These are phyloP conservation scores for Euproctis similis DNA, from an alignment of 2,888 invertebrate species.

Conservation along the genomic window DNA sequence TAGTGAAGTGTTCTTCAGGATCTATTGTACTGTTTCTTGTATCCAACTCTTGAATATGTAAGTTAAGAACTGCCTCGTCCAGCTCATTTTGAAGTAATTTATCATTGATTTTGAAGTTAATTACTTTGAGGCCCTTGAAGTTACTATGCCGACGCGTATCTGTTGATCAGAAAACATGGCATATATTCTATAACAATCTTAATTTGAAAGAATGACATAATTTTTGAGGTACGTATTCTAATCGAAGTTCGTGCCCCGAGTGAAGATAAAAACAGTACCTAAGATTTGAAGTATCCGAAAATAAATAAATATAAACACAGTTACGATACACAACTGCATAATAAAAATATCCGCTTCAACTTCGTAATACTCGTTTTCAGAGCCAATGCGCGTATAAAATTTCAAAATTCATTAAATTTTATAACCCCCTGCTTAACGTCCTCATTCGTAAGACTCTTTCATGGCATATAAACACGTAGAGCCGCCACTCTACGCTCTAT, in stretches of 20 bases:
- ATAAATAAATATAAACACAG: no score
- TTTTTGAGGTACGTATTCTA: no score
- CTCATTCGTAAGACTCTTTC: slow-evolving; percentile 20
- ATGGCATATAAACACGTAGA: slow-evolving; percentile 37
- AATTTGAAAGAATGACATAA: no score
- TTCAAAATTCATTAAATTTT: slow-evolving; percentile 16
- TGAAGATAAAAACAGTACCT: slow-evolving; percentile 11
- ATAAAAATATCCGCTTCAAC: no score
- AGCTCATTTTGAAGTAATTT: slow-evolving; percentile 82
- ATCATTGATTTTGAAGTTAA: slow-evolving; percentile 83
- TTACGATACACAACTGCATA: no score
- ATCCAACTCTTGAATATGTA: slow-evolving; percentile 77
- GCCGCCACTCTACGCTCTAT: slow-evolving; percentile 61
- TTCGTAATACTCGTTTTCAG: not conserved
- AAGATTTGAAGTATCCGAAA: no score
- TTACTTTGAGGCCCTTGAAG: slow-evolving; percentile 79
- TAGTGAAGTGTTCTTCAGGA: slow-evolving; percentile 51
- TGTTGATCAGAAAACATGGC: slow-evolving; percentile 36
- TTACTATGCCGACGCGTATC: slow-evolving; percentile 81
- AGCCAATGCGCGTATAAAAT: slow-evolving; percentile 10
- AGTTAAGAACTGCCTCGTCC: slow-evolving; percentile 80
- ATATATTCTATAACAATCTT: no score
- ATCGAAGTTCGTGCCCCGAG: slow-evolving; percentile 16
- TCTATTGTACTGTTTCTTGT: slow-evolving; percentile 45
- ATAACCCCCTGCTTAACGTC: slow-evolving; percentile 18